phyloP scores from a whole-genome alignment of 2,113 vertebrate species.

The Albula glossodonta region DNA sequence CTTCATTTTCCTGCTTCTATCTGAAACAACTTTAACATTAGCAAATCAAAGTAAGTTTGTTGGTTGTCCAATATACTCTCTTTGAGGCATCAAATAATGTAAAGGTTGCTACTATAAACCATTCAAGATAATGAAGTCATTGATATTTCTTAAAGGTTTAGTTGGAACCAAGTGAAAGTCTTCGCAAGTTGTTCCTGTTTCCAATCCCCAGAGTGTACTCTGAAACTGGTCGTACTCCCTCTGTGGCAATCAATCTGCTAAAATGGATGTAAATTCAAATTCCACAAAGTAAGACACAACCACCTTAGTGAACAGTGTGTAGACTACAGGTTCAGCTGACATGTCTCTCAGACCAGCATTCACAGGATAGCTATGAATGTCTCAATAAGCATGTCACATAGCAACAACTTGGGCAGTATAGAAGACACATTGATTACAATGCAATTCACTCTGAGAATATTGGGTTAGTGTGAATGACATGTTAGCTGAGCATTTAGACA shows the following conservation, averaged over 20 bases:
- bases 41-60: too few relatives aligned
- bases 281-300: background rate
- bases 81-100: background rate
- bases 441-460: too few relatives aligned
- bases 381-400: too few relatives aligned
- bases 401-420: too few relatives aligned
- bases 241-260: background rate
- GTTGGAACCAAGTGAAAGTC: background rate
- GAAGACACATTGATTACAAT: too few relatives aligned
- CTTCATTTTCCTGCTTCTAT: background rate
- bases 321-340: background rate
- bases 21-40: too few relatives aligned
- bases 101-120: background rate
- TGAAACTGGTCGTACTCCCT: background rate
- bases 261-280: background rate
- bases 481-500: too few relatives aligned
- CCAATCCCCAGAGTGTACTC: background rate
- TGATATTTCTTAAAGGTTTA: background rate
- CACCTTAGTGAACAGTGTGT: background rate
- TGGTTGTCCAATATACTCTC: background rate
- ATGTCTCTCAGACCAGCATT: background rate
- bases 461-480: too few relatives aligned
- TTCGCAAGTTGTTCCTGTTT: background rate
- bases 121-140: too few relatives aligned
- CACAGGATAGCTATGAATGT: too few relatives aligned